Evolutionary conservation across 2,888 invertebrate genomes (phyloP).

Genomic region (Lochmaea capreae): DNA sequence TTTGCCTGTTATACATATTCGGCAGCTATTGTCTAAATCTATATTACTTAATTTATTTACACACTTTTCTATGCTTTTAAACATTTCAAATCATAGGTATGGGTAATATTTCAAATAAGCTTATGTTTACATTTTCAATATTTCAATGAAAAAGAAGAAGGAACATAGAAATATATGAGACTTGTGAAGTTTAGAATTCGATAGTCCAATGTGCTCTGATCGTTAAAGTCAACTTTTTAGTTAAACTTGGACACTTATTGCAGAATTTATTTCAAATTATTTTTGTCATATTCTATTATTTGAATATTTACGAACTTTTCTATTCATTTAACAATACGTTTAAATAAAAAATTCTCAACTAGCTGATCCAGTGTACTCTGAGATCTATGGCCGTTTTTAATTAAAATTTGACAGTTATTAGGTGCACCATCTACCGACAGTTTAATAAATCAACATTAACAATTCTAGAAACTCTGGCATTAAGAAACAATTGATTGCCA

Average conservation of each 20-base stretch:
- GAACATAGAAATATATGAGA: too few species aligned
- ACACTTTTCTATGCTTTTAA: background rate
- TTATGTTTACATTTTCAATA: background rate
- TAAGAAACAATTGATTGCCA: constrained; percentile 57
- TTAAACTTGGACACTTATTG: too few species aligned
- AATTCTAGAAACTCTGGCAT: constrained; percentile 44
- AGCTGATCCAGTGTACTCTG: background rate
- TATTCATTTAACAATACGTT: too few species aligned
- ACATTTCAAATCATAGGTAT: background rate
- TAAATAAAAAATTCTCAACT: too few species aligned
- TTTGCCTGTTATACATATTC: constrained; percentile 58
- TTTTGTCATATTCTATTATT: too few species aligned
- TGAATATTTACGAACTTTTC: too few species aligned
- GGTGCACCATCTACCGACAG: constrained; percentile 5
- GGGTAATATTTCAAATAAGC: background rate
- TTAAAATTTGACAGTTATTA: background rate
- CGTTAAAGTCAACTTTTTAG: too few species aligned
- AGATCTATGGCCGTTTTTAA: background rate
- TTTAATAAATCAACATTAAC: constrained; percentile 10
- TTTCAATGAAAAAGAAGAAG: background rate
- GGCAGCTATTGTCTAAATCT: constrained; percentile 57
- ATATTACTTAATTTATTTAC: constrained; percentile 45
- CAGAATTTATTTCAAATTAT: too few species aligned
- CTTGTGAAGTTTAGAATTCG: too few species aligned
- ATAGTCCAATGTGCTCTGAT: too few species aligned